Percentiles rank a stretch among this genome's conserved stretches.
Evolutionary conservation across 2,113 vertebrate species (phyloP).

Genomic region (Dinomys branickii): DNA sequence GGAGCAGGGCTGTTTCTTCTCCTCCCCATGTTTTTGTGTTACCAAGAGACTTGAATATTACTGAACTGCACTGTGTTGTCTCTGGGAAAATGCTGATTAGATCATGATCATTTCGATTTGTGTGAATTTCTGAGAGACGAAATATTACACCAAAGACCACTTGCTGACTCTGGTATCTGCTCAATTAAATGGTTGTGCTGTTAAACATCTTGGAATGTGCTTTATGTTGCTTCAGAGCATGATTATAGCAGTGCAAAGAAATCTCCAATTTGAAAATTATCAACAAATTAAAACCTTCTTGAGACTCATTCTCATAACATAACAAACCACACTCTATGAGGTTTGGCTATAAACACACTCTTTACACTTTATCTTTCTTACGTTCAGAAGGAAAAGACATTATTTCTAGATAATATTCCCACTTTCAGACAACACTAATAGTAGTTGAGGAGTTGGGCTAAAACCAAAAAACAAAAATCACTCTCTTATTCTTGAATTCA

Average conservation of each 20-base stretch:
- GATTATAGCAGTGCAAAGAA: constrained; percentile 60
- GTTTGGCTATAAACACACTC: background rate
- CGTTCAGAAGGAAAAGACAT: constrained; percentile 19
- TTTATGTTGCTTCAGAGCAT: constrained; percentile 68
- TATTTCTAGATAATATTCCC: background rate
- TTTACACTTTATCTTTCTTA: constrained; percentile 28
- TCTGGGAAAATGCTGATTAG: constrained; percentile 40
- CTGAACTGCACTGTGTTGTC: background rate
- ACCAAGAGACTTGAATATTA: background rate
- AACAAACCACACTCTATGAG: background rate
- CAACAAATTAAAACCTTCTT: constrained; percentile 64
- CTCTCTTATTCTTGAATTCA: background rate
- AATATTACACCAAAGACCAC: constrained; percentile 61
- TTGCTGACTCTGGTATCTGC: constrained; percentile 47
- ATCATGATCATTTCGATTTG: constrained; percentile 11
- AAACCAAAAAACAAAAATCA: background rate
- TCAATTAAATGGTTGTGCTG: constrained; percentile 73
- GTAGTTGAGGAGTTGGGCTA: background rate
- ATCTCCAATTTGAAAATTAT: constrained; percentile 62
- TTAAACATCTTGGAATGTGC: constrained; percentile 51
- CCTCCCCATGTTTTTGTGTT: background rate
- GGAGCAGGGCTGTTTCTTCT: background rate
- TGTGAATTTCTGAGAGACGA: constrained; percentile 48
- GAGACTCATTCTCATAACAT: constrained; percentile 59
- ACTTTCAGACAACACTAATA: constrained; percentile 2